Conservation (phyloP, 2,113 vertebrate genomes). For the Zapornia atra region DNA sequence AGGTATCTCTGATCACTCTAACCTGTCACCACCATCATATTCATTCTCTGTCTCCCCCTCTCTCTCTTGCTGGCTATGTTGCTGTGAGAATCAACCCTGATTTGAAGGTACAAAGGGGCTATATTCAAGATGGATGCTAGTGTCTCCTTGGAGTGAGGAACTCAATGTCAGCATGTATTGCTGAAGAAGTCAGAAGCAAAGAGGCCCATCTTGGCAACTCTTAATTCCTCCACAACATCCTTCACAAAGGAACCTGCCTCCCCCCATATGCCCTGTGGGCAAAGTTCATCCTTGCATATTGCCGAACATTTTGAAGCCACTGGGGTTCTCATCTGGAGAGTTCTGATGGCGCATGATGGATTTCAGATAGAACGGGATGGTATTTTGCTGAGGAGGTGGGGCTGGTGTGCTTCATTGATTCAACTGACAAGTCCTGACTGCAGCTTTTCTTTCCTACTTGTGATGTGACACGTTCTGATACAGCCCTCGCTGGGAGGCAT, state of each 20-base stretch:
- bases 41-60: not conserved
- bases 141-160: not conserved
- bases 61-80: slow-evolving; percentile 26
- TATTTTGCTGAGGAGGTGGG: not conserved
- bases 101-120: not conserved
- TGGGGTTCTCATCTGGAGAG: not conserved
- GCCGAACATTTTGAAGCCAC: slow-evolving; percentile 20
- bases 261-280: not conserved
- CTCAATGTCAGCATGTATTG: not conserved
- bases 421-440: slow-evolving; percentile 41
- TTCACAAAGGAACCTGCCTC: not conserved
- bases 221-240: not conserved
- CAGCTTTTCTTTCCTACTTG: slow-evolving; percentile 28
- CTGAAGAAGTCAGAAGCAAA: slow-evolving; percentile 23
- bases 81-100: slow-evolving; percentile 8
- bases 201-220: not conserved
- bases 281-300: slow-evolving; percentile 11
- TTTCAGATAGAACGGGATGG: not conserved
- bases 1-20: slow-evolving; percentile 60
- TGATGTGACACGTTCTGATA: not conserved
- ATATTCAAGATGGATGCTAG: slow-evolving; percentile 15
- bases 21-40: not conserved
- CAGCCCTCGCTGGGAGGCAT: not conserved
- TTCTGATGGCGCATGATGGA: not conserved
- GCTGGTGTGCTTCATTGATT: not conserved